Percentiles rank a stretch among this genome's conserved stretches.
phyloP scores from a whole-genome alignment of 2,888 invertebrate genomes.

The Ichneumoninae sp. region DNA sequence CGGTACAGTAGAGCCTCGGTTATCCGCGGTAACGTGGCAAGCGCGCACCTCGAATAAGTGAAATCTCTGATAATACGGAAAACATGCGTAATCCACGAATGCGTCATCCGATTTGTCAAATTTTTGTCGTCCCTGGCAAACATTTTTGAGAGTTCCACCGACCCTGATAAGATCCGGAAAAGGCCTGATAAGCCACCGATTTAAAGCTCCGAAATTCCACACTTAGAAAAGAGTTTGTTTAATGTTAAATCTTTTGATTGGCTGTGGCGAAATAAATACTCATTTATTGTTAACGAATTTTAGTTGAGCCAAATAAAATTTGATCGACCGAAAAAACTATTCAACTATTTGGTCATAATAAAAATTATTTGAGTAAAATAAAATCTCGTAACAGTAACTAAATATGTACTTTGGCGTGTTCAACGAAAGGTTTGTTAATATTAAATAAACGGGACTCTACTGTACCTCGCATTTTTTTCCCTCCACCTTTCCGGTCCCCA shows the following conservation, averaged over 20 bases:
- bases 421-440: neutral
- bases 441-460: neutral
- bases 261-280: neutral
- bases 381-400: neutral
- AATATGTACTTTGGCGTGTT: neutral
- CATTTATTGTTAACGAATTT: no score
- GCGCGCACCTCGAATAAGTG: no score
- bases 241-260: neutral
- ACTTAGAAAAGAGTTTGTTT: neutral
- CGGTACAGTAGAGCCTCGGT: neutral
- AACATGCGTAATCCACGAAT: no score
- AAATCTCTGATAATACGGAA: no score
- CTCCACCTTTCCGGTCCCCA: constrained; percentile 7
- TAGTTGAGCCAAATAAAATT: no score
- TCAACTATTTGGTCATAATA: no score
- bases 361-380: no score
- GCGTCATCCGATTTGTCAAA: neutral
- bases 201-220: neutral
- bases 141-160: no score
- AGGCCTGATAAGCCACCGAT: neutral
- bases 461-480: neutral
- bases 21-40: neutral
- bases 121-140: neutral
- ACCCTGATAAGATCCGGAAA: neutral
- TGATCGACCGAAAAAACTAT: no score